Percentiles rank a stretch among this genome's conserved stretches.
Conservation (phyloP, 1,140 invertebrate genomes). For the Ectropis grisescens region DNA sequence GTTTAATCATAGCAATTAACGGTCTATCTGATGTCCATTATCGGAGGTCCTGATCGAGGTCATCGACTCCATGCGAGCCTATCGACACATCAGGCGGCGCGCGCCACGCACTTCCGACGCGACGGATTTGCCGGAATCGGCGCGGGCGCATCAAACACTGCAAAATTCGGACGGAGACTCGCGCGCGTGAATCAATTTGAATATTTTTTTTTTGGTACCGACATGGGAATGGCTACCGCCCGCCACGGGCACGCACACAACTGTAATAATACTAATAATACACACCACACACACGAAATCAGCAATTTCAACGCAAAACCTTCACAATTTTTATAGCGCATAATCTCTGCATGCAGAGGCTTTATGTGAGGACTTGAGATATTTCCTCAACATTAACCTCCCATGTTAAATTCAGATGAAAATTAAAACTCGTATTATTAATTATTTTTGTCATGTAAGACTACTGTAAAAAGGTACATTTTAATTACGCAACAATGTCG, state of each 20-base stretch:
- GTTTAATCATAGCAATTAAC: no score
- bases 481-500: slow-evolving; percentile 61
- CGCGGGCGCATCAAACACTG: slow-evolving; percentile 63
- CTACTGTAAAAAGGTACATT: slow-evolving; percentile 36
- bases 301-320: slow-evolving; percentile 17
- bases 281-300: no score
- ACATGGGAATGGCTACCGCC: slow-evolving; percentile 46
- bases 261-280: no score
- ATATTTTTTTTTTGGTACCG: slow-evolving; percentile 59
- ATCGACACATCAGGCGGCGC: slow-evolving; percentile 51
- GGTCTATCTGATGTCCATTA: slow-evolving; percentile 35
- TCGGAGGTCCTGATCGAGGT: slow-evolving; percentile 53
- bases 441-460: slow-evolving; percentile 23
- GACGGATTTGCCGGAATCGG: slow-evolving; percentile 68
- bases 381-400: slow-evolving; percentile 29
- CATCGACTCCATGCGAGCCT: slow-evolving; percentile 48
- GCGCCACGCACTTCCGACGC: slow-evolving; percentile 63
- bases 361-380: slow-evolving; percentile 21
- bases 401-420: slow-evolving; percentile 27
- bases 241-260: slow-evolving; percentile 16
- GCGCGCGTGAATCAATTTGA: slow-evolving; percentile 66
- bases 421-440: slow-evolving; percentile 40
- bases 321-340: slow-evolving; percentile 42
- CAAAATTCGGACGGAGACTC: slow-evolving; percentile 62
- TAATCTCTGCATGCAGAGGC: slow-evolving; percentile 41